These are phyloP conservation scores for Botia kubotai DNA, from an alignment of 2,797 vertebrate genomes.

Conservation along the genomic window DNA sequence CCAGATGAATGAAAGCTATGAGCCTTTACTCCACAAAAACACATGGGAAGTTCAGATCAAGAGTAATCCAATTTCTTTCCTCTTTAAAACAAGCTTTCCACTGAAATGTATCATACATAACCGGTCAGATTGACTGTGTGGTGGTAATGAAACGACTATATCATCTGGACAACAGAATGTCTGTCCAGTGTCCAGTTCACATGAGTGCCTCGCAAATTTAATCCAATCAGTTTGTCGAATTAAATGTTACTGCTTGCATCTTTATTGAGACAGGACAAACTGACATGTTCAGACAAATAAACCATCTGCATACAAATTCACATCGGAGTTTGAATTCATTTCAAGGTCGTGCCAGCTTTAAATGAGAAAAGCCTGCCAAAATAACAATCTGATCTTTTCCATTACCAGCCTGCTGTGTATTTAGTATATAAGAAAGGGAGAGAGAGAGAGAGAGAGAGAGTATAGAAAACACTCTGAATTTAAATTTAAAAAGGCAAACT, in stretches of 20 bases:
- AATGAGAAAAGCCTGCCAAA: constrained; percentile 6
- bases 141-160: neutral
- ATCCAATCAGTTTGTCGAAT: neutral
- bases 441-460: too few species aligned
- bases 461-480: neutral
- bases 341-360: constrained; percentile 3
- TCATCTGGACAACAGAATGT: constrained; percentile 3
- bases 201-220: constrained; percentile 1
- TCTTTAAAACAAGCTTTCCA: constrained; percentile 24
- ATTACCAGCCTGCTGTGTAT: neutral
- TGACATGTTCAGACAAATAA: neutral
- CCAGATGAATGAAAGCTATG: constrained; percentile 14
- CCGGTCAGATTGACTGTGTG: constrained; percentile 4
- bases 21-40: constrained; percentile 8
- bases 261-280: neutral
- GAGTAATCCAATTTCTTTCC: constrained; percentile 32
- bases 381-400: neutral
- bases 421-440: neutral
- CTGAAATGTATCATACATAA: neutral
- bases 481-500: constrained; percentile 25
- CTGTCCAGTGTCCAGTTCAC: constrained; percentile 15
- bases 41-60: constrained; percentile 45
- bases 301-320: constrained; percentile 3
- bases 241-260: constrained; percentile 1
- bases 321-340: neutral